phyloP scores from a whole-genome alignment of 2,797 vertebrate genomes.

The Amblyraja radiata region DNA sequence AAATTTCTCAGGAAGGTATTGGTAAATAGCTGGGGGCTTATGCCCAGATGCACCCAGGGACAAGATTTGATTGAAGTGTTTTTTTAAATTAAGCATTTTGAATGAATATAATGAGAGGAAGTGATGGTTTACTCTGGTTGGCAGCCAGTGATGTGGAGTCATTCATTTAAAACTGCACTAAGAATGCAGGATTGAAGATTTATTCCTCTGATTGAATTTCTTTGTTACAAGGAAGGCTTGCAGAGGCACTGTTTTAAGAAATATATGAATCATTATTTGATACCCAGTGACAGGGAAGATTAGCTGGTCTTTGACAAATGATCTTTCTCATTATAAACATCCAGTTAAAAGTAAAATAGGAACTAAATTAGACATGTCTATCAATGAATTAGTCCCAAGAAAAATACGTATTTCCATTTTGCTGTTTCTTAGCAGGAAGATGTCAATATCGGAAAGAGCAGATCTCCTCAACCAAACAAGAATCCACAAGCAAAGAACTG shows the following conservation, averaged over 20 bases:
- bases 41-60: neutral
- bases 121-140: neutral
- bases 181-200: neutral
- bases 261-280: neutral
- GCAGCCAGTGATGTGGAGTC: neutral
- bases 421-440: neutral
- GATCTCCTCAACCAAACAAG: too few relatives aligned
- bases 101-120: neutral
- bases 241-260: neutral
- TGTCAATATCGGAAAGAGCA: too few relatives aligned
- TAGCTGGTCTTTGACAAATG: neutral
- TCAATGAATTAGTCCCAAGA: neutral
- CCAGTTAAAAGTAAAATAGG: neutral
- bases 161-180: neutral
- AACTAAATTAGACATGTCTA: neutral
- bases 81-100: neutral
- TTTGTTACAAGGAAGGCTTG: neutral
- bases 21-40: neutral
- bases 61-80: neutral
- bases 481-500: too few relatives aligned
- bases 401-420: neutral
- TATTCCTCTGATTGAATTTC: neutral
- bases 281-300: neutral
- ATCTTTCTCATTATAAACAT: neutral
- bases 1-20: neutral